Evolutionary conservation across 2,113 vertebrate genomes (phyloP), one percentile per base, ranked within the genome.

Genomic region (Calyptommatus sinebrachiatus): DNA sequence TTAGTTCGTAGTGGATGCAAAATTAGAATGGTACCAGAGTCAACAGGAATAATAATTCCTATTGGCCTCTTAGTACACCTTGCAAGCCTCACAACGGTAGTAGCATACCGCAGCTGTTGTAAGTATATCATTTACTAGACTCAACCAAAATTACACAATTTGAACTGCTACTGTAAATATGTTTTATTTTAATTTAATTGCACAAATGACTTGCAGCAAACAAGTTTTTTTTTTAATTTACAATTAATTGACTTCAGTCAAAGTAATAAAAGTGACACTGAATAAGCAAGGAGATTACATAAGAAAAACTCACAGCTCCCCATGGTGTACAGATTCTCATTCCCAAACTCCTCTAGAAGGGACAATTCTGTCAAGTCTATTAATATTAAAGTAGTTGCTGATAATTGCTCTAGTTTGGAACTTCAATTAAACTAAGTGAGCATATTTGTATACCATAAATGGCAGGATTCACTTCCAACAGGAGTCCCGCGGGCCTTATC

Each of bases 361-460:
- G 90, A 87, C 90, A 93, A 85, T 88, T 94, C 83, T 80, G 75
- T 79, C 84, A 82, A 88, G 65, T 81, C 90, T 81, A 91, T 92
- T 94, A 94, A 92, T 93, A 93, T 85, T 83, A 89, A 91, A 91
- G 88, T 79, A 92, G 92, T 88, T 91, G 82, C 88, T 92, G 90
- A 89, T 93, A 91, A 94, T 91, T 92, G 87, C 91, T 91, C 91
- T 91, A 91, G 90, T 91, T 95, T 94, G 90, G 91, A 92, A 90
- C 84, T 89, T 88, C 92, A 93, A 94, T 95, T 95, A 94, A 93
- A 84, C 86, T 93, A 94, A 95, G 88, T 93, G 88, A 89, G 28
- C 89, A 66, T n/a, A 95, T 95, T 93, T 96, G 90, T 93, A 94
- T 93, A 92, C 61, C 93, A 91, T 93, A 94, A 93, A 94, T 89